Conservation (phyloP, 2,888 invertebrate genomes). For the Ceriagrion tenellum region DNA sequence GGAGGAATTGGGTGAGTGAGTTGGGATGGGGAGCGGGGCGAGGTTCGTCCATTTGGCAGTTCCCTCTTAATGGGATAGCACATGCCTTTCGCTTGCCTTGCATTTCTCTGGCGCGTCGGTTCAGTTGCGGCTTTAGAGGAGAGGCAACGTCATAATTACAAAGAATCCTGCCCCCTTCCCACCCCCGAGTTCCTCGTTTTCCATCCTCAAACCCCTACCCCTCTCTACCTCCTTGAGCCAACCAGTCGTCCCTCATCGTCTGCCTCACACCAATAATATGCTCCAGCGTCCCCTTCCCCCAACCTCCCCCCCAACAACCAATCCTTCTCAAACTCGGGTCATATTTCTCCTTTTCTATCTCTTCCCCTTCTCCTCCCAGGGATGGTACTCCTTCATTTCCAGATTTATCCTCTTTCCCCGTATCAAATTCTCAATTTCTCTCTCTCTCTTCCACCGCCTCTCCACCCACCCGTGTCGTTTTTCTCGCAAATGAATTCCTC, state of each 20-base stretch:
- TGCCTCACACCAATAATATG: constrained; percentile 15
- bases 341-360: not conserved
- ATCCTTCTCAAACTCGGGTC: constrained; percentile 21
- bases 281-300: not conserved
- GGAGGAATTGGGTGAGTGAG: not conserved
- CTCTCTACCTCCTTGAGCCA: not conserved
- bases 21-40: not conserved
- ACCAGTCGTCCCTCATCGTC: not conserved
- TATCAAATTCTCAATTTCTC: not conserved
- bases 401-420: not conserved
- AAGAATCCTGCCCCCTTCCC: constrained; percentile 26
- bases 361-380: not conserved
- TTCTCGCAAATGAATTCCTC: not conserved
- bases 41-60: constrained; percentile 65
- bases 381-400: not conserved
- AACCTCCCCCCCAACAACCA: not conserved
- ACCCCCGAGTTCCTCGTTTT: not conserved
- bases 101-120: constrained; percentile 63
- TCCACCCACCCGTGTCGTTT: not conserved
- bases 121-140: constrained; percentile 57
- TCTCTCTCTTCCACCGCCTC: not conserved
- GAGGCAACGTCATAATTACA: constrained; percentile 67
- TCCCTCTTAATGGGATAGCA: constrained; percentile 65
- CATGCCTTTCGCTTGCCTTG: constrained; percentile 66
- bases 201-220: not conserved